A percentile compares a stretch with the other conserved stretches of the same genome.
Evolutionary conservation across 1,140 invertebrate species (phyloP).

Genomic region (Drepana arcuata): DNA sequence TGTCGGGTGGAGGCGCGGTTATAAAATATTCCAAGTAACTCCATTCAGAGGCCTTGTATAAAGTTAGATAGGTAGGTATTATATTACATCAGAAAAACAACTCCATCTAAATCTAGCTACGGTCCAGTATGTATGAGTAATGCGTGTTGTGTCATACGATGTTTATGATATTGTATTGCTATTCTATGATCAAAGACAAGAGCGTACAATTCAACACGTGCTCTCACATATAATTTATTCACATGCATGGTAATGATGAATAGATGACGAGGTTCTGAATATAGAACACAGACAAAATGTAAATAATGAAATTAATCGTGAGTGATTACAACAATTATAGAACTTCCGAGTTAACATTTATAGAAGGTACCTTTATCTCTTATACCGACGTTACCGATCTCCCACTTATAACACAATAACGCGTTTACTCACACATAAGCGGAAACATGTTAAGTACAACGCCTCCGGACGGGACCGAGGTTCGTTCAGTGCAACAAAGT

Average conservation of each 20-base stretch:
- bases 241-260: slow-evolving; percentile 42
- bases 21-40: slow-evolving; percentile 66
- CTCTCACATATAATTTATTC: slow-evolving; percentile 32
- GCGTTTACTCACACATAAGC: slow-evolving; percentile 71
- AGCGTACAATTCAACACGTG: slow-evolving; percentile 43
- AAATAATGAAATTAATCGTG: too few species aligned
- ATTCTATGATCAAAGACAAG: slow-evolving; percentile 11
- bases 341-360: too few species aligned
- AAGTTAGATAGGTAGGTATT: slow-evolving; percentile 20
- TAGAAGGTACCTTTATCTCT: too few species aligned
- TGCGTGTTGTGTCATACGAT: slow-evolving; percentile 51
- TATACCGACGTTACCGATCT: too few species aligned
- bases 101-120: slow-evolving; percentile 41
- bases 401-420: slow-evolving; percentile 61
- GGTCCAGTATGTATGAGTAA: slow-evolving; percentile 63
- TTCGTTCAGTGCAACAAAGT: slow-evolving; percentile 60
- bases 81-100: slow-evolving; percentile 25
- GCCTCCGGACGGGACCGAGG: slow-evolving; percentile 44
- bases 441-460: slow-evolving; percentile 44
- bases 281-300: too few species aligned
- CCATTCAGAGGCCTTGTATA: slow-evolving; percentile 68
- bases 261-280: slow-evolving; percentile 31
- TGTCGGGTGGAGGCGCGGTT: slow-evolving; percentile 19
- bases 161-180: slow-evolving; percentile 12
- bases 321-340: too few species aligned